Evolutionary conservation across 2,888 invertebrate genomes (phyloP).

Genomic region (Brenthis daphne): DNA sequence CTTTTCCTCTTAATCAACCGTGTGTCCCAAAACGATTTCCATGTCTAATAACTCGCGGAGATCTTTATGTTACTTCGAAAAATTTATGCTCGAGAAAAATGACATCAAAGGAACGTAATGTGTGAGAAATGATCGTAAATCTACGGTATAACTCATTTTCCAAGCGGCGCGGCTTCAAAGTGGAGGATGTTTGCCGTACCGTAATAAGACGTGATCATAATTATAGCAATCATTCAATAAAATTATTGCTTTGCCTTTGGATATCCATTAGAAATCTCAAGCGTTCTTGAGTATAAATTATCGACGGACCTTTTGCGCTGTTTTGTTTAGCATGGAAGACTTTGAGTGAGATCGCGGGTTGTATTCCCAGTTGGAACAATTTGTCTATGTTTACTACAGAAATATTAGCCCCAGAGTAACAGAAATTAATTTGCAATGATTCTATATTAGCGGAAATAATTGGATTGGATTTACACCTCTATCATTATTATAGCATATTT

Average conservation of each 20-base stretch:
- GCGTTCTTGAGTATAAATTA: neutral
- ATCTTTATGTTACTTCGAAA: slow-evolving; percentile 66
- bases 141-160: slow-evolving; percentile 32
- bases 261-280: too few relatives aligned
- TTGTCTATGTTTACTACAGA: too few relatives aligned
- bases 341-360: neutral
- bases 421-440: too few relatives aligned
- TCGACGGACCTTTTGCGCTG: neutral
- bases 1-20: slow-evolving; percentile 32
- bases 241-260: slow-evolving; percentile 1
- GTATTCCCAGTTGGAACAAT: too few relatives aligned
- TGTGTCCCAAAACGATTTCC: slow-evolving; percentile 59
- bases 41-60: slow-evolving; percentile 64
- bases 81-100: slow-evolving; percentile 68
- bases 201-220: slow-evolving; percentile 25
- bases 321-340: neutral
- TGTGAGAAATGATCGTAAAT: slow-evolving; percentile 55
- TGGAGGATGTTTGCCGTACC: slow-evolving; percentile 29
- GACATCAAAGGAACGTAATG: slow-evolving; percentile 70
- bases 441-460: too few relatives aligned
- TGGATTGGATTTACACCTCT: too few relatives aligned
- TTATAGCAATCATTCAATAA: slow-evolving; percentile 17
- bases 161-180: slow-evolving; percentile 31
- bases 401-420: too few relatives aligned
- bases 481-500: too few relatives aligned